Evolutionary conservation across 2,888 invertebrate genomes (phyloP).

Genomic region (Nasonovia ribisnigri): DNA sequence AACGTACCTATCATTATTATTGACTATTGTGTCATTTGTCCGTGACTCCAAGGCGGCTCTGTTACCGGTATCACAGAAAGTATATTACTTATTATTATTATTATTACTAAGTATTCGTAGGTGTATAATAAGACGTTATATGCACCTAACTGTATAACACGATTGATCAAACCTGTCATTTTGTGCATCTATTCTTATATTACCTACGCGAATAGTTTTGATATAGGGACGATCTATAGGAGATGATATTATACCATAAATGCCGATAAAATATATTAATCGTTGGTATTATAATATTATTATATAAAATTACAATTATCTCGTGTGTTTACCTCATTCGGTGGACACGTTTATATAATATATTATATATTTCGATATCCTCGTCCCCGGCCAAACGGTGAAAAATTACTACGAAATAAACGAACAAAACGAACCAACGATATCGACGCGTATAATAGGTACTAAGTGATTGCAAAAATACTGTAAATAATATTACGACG

Average conservation of each 20-base stretch:
- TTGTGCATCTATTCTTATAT: neutral
- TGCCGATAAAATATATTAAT: neutral
- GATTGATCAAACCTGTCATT: neutral
- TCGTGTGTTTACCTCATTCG: conserved; percentile 26
- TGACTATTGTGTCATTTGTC: neutral
- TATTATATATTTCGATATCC: neutral
- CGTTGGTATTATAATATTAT: neutral
- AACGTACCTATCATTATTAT: neutral
- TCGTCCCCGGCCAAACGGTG: neutral
- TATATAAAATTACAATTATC: neutral
- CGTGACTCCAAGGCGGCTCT: neutral
- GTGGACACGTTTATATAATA: neutral
- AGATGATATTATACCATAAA: neutral
- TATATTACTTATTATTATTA: neutral
- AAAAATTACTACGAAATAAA: neutral
- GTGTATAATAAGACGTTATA: neutral
- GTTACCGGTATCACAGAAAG: neutral
- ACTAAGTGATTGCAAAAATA: neutral
- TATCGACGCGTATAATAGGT: neutral
- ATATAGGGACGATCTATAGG: neutral
- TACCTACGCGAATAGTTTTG: neutral
- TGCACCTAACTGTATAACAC: neutral
- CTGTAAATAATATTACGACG: neutral
- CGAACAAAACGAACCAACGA: neutral
- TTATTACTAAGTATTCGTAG: neutral